Conservation (phyloP, 2,797 vertebrate species). For the Tarsius wallacei region DNA sequence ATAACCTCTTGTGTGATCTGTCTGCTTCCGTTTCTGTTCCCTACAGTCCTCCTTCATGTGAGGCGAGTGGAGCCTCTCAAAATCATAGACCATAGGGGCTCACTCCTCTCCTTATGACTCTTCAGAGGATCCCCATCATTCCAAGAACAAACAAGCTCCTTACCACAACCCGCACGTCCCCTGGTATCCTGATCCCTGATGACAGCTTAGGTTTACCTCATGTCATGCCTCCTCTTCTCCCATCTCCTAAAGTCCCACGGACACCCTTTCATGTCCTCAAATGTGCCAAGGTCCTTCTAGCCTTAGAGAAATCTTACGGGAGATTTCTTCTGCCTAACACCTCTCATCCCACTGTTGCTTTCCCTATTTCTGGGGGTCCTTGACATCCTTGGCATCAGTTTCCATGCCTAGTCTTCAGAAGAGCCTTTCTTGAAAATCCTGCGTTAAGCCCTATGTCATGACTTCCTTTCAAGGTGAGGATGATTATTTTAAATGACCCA, state of each 20-base stretch:
- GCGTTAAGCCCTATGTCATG: background rate
- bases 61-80: too few species aligned
- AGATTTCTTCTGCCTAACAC: background rate
- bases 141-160: background rate
- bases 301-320: too few species aligned
- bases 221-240: accelerated
- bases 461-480: background rate
- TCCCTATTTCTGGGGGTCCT: background rate
- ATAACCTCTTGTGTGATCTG: background rate
- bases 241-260: too few species aligned
- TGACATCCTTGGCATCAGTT: background rate
- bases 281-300: background rate
- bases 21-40: background rate
- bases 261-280: background rate
- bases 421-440: background rate
- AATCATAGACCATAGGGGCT: background rate
- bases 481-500: background rate
- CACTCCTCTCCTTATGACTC: background rate
- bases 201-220: background rate
- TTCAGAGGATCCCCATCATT: too few species aligned
- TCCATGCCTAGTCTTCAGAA: background rate
- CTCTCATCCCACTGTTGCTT: background rate
- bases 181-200: background rate
- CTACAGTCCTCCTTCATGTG: background rate
- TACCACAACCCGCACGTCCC: background rate